Conservation (phyloP, 2,113 vertebrate genomes). For the Dasyprocta punctata region DNA sequence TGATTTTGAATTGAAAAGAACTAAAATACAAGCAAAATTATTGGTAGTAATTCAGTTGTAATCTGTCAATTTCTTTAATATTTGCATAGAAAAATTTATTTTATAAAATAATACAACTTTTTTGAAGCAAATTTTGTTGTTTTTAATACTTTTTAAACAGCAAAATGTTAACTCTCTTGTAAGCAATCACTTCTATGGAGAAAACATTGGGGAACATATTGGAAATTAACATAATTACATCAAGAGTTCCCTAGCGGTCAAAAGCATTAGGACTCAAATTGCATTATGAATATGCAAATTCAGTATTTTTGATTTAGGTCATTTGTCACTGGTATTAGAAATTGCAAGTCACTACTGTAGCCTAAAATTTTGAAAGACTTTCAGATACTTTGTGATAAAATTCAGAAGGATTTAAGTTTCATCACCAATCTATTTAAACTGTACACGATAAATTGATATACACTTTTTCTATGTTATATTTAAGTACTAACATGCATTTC, state of each 20-base stretch:
- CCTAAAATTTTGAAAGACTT: conserved; percentile 47
- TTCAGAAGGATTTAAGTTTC: background rate
- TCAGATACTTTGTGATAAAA: background rate
- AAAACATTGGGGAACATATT: conserved; percentile 77
- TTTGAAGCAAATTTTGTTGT: conserved; percentile 3
- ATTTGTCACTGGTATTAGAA: conserved; percentile 75
- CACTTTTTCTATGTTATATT: background rate
- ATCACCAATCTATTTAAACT: background rate
- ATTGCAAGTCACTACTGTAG: conserved; percentile 17
- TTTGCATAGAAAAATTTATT: conserved; percentile 40
- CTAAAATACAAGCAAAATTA: conserved; percentile 21
- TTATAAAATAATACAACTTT: conserved; percentile 41
- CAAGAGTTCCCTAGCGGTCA: conserved; percentile 74
- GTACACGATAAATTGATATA: background rate
- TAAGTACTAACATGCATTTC: background rate
- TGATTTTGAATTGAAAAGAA: conserved; percentile 40
- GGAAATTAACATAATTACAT: conserved; percentile 83
- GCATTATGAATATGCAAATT: conserved; percentile 80
- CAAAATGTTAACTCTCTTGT: conserved; percentile 70
- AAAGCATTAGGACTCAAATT: conserved; percentile 77
- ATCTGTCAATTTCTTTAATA: background rate
- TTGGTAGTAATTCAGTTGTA: conserved; percentile 31
- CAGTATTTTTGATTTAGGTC: conserved; percentile 71
- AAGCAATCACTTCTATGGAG: conserved; percentile 61
- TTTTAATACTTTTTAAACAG: conserved; percentile 70